A percentile compares a stretch with the other conserved stretches of the same genome.
phyloP scores from a whole-genome alignment of 2,113 vertebrate species.

The Herpetotheres cachinnans region DNA sequence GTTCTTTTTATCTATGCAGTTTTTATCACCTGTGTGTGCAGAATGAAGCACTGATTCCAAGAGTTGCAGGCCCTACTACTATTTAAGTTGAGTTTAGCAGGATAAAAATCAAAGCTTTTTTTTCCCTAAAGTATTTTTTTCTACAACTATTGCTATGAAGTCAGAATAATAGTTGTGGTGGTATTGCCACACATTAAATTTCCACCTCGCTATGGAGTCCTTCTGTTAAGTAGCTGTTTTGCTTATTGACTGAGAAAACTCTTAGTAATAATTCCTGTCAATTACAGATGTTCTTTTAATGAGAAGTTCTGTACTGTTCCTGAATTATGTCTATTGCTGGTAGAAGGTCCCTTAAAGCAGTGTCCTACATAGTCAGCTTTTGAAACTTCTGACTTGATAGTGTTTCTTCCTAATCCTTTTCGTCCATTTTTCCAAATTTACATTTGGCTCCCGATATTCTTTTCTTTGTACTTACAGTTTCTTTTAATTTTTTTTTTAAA shows the following conservation, averaged over 20 bases:
- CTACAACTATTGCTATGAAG: not conserved
- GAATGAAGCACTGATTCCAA: not conserved
- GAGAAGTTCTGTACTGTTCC: not conserved
- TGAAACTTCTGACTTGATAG: not conserved
- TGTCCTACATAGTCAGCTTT: not conserved
- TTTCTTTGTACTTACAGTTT: not conserved
- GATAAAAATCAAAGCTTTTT: not conserved
- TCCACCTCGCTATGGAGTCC: not conserved
- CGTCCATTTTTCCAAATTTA: not conserved
- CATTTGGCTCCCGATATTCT: not conserved
- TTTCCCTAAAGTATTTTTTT: not conserved
- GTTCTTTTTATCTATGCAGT: not conserved
- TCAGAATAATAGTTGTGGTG: not conserved
- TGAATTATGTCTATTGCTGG: not conserved
- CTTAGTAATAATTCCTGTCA: not conserved
- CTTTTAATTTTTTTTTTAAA: not conserved
- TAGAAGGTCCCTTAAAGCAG: not conserved
- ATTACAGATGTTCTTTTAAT: not conserved
- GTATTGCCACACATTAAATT: not conserved
- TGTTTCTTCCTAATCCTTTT: not conserved
- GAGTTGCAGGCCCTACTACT: not conserved
- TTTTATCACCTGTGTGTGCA: not conserved
- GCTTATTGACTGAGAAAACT: not conserved
- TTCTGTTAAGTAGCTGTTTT: not conserved
- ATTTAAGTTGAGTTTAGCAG: not conserved